Base-by-base conservation (phyloP, 2,888 invertebrate genomes). In the Diarsia rubi region DNA sequence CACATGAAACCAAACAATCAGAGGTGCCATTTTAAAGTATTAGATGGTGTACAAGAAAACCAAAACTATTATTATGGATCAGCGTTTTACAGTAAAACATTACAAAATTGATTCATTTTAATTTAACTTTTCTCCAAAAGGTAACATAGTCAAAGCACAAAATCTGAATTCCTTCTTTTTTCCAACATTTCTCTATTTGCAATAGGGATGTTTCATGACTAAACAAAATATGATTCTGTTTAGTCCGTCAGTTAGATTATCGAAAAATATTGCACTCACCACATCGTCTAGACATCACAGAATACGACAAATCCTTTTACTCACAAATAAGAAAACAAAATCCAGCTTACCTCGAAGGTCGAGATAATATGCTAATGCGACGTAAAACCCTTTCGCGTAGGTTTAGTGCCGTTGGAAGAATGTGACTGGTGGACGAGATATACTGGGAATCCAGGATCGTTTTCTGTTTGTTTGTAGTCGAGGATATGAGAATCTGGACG, bases 331-430 rank as follows among this genome's bases (percentile, higher is more conserved):
- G 76, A 84, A 81, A 71, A 71, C 73, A 73, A 75, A 79, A 77
- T 73, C 37, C 66, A 59, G 24, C 69, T n/a, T 27, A 45, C 49
- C 65, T 64, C 52, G 1, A 47, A 72, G 69, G 71, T 66, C 45
- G 59, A 73, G 69, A 78, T 85, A 78, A 83, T 83, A 85, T 79
- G 84, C 75, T 81, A 86, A 85, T 81, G 73, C 69, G 78, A 79
- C 66, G 72, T 77, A 72, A 85, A 83, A 79, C 75, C 78, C 70
- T 79, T 82, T 75, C 24, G 67, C 42, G 12, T 66, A 70, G 59
- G 66, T 73, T 84, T 75, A 78, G 67, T 68, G 65, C 9, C n/a
- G 21, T 2, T 6, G 27, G 52, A 69, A 27, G 54, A 60, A 68
- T 67, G 67, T 72, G 68, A 79, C n/a, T 83, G 74, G 71, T 24